These are phyloP conservation scores for Hylaeus volcanicus DNA, from an alignment of 1,140 invertebrate species.

Conservation along the genomic window DNA sequence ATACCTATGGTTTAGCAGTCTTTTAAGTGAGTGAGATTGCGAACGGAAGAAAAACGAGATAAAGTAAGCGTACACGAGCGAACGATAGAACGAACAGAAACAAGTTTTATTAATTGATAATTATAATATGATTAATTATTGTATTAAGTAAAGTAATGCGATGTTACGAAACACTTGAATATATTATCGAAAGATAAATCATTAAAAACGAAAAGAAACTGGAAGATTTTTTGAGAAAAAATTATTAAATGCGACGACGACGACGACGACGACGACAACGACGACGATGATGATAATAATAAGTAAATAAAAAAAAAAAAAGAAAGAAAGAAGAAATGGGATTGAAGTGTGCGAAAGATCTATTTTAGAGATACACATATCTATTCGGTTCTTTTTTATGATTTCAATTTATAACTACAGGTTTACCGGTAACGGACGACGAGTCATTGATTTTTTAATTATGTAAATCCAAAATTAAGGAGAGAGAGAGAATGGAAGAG, in stretches of 20 bases:
- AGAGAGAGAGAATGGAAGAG: too few species aligned
- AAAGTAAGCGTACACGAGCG: slow-evolving; percentile 56
- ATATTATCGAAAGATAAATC: slow-evolving; percentile 61
- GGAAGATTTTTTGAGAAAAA: slow-evolving; percentile 56
- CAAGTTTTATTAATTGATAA: slow-evolving; percentile 76
- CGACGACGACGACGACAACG: not conserved
- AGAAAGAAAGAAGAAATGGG: slow-evolving; percentile 32
- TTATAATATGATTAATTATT: slow-evolving; percentile 76
- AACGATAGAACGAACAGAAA: slow-evolving; percentile 61
- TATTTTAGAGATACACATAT: slow-evolving; percentile 73
- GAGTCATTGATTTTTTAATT: slow-evolving; percentile 27
- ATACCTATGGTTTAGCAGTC: slow-evolving; percentile 39
- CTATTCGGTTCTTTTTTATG: slow-evolving; percentile 62
- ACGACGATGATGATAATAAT: slow-evolving; percentile 46
- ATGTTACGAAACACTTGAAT: slow-evolving; percentile 67
- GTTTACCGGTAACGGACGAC: not conserved
- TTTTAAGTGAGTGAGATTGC: slow-evolving; percentile 34
- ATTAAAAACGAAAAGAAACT: slow-evolving; percentile 40
- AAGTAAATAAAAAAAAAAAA: slow-evolving; percentile 57
- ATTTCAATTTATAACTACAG: slow-evolving; percentile 38
- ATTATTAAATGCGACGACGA: slow-evolving; percentile 50
- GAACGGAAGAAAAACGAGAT: slow-evolving; percentile 25
- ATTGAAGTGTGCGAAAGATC: slow-evolving; percentile 62
- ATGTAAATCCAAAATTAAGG: slow-evolving; percentile 27
- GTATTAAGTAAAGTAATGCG: slow-evolving; percentile 74